Evolutionary conservation across 2,797 vertebrate species (phyloP), one percentile per base, ranked within the genome.

Genomic region (Cheirogaleus major): DNA sequence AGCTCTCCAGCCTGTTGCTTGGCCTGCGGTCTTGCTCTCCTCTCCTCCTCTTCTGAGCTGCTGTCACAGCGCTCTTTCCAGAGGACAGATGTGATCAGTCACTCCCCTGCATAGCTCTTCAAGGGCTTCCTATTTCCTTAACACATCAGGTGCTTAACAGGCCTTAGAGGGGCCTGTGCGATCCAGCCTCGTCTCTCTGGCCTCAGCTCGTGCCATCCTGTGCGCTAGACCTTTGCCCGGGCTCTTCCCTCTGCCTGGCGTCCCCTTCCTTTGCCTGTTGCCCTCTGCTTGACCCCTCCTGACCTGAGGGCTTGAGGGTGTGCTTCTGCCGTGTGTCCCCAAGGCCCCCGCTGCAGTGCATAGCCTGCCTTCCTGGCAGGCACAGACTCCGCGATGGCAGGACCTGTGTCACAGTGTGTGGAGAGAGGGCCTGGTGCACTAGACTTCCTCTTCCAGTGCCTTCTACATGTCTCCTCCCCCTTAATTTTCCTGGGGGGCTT

Each of bases 281-380:
- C 18, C 20, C 18, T 75, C 27, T 27, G 1, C n/a, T 50, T 14
- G 3, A 18, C 86, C 50, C 90, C 27, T 27, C 45, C 52, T 72
- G 78, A 38, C 22, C 27, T 67, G n/a, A 43, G 67, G 38, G 27
- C 48, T 7, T 0, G n/a, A 80, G 41, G 7, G 43, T 63, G 35
- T 32, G 65, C 20, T 52, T 23, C 76, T 78, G 25, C 79, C 18
- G 18, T 5, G 32, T 57, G 25, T 17, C 73, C 55, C 59, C 4
- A 0, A 13, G 52, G 57, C 41, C 67, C 50, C 59, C 3, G 0
- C 45, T 30, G 32, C 2, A 1, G 59, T 41, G 27, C 25, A n/a
- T 22, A 50, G 50, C 10, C 38, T 8, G 30, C 67, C 30, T 75
- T 67, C 78, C 65, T 30, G 55, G 35, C 13, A 35, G 76, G 30